A percentile compares a stretch with the other conserved stretches of the same genome.
Evolutionary conservation across 2,888 invertebrate species (phyloP).

Genomic region (Neoitamus cyanurus): DNA sequence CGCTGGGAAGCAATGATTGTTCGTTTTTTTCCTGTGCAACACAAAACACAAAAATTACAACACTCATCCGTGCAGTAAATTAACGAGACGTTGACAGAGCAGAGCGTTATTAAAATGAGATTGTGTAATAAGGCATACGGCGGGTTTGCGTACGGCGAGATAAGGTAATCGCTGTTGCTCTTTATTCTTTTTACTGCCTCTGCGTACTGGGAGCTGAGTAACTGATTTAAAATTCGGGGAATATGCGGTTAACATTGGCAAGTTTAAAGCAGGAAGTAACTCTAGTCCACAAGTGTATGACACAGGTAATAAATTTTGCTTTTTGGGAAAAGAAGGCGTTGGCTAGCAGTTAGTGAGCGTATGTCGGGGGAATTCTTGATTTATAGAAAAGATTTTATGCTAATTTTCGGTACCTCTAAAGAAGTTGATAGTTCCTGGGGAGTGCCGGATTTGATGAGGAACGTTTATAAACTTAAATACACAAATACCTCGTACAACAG

Average conservation of each 20-base stretch:
- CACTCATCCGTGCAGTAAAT: slow-evolving; percentile 11
- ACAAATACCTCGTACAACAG: neutral
- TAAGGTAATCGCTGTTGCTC: neutral
- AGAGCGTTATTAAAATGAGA: neutral
- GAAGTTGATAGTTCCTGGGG: neutral
- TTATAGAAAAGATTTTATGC: neutral
- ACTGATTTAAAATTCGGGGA: neutral
- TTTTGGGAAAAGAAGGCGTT: neutral
- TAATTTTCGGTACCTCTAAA: neutral
- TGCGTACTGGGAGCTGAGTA: neutral
- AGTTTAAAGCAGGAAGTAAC: neutral
- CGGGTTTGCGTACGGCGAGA: neutral
- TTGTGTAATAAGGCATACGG: slow-evolving; percentile 3
- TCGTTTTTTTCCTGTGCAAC: neutral
- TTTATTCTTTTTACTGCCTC: neutral
- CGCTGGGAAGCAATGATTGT: neutral
- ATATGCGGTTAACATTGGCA: neutral
- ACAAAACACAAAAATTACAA: slow-evolving; percentile 13
- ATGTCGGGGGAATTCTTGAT: neutral
- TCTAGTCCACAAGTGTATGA: neutral
- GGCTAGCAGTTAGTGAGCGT: neutral
- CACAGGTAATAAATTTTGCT: neutral
- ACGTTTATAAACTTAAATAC: neutral
- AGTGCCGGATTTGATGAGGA: neutral
- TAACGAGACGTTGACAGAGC: slow-evolving; percentile 21